Base-by-base conservation (phyloP, 2,113 vertebrate genomes). In the Carettochelys insculpta region DNA sequence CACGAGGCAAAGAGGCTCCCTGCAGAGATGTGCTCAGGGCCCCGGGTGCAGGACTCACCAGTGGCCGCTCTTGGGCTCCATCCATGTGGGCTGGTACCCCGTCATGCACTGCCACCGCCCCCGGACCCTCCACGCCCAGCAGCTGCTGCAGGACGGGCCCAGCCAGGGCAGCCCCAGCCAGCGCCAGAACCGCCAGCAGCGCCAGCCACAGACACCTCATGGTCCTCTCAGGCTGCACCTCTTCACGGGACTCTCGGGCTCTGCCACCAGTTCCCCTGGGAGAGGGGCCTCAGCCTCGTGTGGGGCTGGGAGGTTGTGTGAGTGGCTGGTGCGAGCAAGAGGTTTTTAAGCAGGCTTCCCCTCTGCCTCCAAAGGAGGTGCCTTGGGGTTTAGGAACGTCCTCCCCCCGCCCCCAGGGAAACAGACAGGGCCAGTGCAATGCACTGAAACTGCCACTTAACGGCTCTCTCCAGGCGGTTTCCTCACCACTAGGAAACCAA, bases 401-500 rank as follows among this genome's bases (percentile, higher is more conserved):
- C n/a, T 3, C 4, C 12, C 8, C 29, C 17, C 8, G 8, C 14
- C 4, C 3, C 29, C 4, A n/a, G 7, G 75, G 65, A 51, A 65
- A 75, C 73, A n/a, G n/a, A n/a, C n/a, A n/a, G n/a, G n/a, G n/a
- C 7, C 17, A 5, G 61, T 38, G 61, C 4, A 0, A 7, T 51
- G 45, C 43, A 19, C 20, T 29, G 84, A 7, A 86, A 68, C 61
- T 5, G 34, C n/a, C 61, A 38, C 61, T 68, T 20, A 68, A 38
- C 34, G 9, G n/a, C n/a, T 38, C 61, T 34, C 12, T 13, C 68
- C n/a, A 13, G 1, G 3, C 0, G 5, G 10, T 14, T 51, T 48
- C 77, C 77, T 68, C 48, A 8, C 11, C 13, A 4, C 14, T 3
- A 0, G 12, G 25, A 73, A 53, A 3, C 82, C 27, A 0, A 1